phyloP scores from a whole-genome alignment of 2,113 vertebrate genomes.

The Dinomys branickii region DNA sequence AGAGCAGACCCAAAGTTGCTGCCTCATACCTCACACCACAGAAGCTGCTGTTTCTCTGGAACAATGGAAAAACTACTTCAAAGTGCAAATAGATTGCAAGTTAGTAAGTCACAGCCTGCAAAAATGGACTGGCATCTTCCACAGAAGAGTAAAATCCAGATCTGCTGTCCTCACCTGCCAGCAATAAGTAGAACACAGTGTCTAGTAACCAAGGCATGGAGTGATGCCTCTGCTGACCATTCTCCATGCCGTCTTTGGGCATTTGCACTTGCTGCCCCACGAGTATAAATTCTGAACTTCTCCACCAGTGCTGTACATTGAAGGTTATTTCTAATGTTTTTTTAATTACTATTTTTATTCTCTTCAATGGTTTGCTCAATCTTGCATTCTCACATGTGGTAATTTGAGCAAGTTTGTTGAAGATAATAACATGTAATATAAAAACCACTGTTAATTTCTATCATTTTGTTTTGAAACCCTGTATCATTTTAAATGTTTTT shows the following conservation, averaged over 20 bases:
- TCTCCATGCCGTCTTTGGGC: background rate
- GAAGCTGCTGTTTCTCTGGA: background rate
- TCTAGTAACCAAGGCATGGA: background rate
- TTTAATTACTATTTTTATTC: too few species aligned
- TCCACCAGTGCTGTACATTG: background rate
- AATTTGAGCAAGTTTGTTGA: too few species aligned
- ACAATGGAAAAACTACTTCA: background rate
- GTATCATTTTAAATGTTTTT: too few species aligned
- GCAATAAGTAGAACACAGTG: background rate
- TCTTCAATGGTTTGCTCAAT: too few species aligned
- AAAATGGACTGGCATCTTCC: background rate
- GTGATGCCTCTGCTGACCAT: background rate
- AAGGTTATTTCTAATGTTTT: too few species aligned
- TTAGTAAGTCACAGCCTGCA: background rate
- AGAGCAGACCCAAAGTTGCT: background rate
- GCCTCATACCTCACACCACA: background rate
- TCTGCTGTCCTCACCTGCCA: too few species aligned
- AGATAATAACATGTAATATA: too few species aligned
- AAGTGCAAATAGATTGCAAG: background rate
- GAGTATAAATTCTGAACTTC: background rate
- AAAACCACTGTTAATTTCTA: too few species aligned
- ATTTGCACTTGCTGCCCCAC: background rate
- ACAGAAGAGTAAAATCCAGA: too few species aligned
- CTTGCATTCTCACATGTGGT: too few species aligned
- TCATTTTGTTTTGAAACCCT: too few species aligned